These are phyloP conservation scores for Merops nubicus DNA, from an alignment of 2,113 vertebrate genomes.

Conservation along the genomic window DNA sequence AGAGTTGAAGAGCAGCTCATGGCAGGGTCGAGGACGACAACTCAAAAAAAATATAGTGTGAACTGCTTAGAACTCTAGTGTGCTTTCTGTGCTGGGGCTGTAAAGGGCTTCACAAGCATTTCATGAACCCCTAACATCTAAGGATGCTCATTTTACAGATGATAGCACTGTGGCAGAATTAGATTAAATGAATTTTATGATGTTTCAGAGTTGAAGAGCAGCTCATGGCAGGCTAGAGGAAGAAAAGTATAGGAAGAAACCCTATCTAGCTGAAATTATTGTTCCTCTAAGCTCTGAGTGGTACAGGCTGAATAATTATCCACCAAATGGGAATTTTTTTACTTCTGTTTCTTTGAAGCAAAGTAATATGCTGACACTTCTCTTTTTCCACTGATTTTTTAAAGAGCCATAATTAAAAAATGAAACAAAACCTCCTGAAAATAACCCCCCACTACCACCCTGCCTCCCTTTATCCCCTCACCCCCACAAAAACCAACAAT, in stretches of 20 bases:
- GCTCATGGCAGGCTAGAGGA: not conserved
- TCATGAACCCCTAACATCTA: not conserved
- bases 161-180: not conserved
- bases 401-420: conserved; percentile 1
- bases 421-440: no score
- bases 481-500: no score
- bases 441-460: no score
- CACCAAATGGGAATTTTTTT: not conserved
- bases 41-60: not conserved
- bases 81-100: not conserved
- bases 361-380: not conserved
- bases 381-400: not conserved
- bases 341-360: not conserved
- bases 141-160: not conserved
- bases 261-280: not conserved
- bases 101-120: not conserved
- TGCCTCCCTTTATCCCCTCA: no score
- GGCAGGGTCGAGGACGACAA: not conserved
- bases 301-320: not conserved
- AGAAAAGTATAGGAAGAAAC: not conserved
- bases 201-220: not conserved
- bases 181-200: not conserved
- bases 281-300: not conserved
- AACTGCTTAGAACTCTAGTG: not conserved
- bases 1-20: not conserved